A percentile compares a stretch with the other conserved stretches of the same genome.
Conservation (phyloP, 2,797 vertebrate species). For the Eupleurogrammus muticus region DNA sequence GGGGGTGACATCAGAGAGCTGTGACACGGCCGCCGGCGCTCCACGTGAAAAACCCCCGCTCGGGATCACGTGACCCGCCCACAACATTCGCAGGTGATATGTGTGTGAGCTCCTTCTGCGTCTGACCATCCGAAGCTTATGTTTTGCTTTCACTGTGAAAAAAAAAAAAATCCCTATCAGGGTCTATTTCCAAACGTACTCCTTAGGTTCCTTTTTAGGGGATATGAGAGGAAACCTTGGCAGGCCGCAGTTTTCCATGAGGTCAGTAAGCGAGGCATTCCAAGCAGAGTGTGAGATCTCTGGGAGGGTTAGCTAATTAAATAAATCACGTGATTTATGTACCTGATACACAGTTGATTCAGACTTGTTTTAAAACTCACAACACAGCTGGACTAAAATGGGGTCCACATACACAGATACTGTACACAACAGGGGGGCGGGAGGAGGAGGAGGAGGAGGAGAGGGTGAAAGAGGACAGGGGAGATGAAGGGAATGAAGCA, state of each 20-base stretch:
- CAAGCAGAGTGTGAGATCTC: constrained; percentile 76
- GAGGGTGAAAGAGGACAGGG: constrained; percentile 13
- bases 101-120: no score
- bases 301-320: constrained; percentile 75
- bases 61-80: constrained; percentile 3
- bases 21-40: constrained; percentile 24
- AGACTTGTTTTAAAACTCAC: constrained; percentile 56
- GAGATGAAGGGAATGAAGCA: constrained; percentile 21
- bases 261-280: constrained; percentile 79
- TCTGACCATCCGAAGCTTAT: constrained; percentile 21
- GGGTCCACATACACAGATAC: constrained; percentile 26
- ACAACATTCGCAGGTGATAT: constrained; percentile 9
- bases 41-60: constrained; percentile 18
- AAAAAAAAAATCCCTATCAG: constrained; percentile 54
- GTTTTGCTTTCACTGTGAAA: constrained; percentile 57
- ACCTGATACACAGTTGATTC: constrained; percentile 71
- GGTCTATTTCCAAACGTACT: constrained; percentile 71
- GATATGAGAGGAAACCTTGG: constrained; percentile 82
- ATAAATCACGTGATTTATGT: constrained; percentile 80
- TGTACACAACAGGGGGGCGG: constrained; percentile 28
- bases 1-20: constrained; percentile 43
- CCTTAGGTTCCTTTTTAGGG: constrained; percentile 83
- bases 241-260: constrained; percentile 83
- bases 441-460: background rate
- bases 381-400: constrained; percentile 62